Evolutionary conservation across 2,113 vertebrate species (phyloP), one percentile per base, ranked within the genome.

Genomic region (Epinephelus moara): DNA sequence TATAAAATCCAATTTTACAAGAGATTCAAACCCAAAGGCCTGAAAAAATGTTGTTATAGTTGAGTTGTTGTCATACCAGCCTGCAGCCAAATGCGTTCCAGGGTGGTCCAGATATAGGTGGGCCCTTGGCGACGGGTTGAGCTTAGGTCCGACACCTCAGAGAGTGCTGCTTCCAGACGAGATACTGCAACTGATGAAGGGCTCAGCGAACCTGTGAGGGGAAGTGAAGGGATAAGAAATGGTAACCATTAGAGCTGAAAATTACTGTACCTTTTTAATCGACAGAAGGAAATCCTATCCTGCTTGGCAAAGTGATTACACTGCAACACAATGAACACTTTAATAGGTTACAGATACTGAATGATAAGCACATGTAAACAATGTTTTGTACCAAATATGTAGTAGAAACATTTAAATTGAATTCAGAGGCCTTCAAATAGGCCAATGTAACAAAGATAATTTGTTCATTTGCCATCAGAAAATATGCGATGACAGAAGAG

Each of bases 71-170:
- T 93, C 96, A 91, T 95, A 99, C 98, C 98, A 86, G 98, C 97
- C 92, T 98, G 98, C 21, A 99, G 95, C 98, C 98, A 99, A 70
- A 99, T 99, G 92, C 96, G 96, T 81, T 98, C 97, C 79, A 99
- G 96, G 0, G 96, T 96, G 82, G 95, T 96, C 98, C 98, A 99
- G 72, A 99, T 95, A 85, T 97, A 96, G 91, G 95, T 80, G 56
- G 98, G 98, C 27, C 98, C 98, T 49, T 99, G 98, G 68, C 96
- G 97, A 72, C 96, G 96, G 18, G 93, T 62, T 0, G 95, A 97
- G 90, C 96, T 98, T 69, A 96, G 91, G 88, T 97, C 72, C 0
- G 97, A 98, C 79, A 98, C 92, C 87, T 99, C 98, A 0, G 98
- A 99, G 93, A 98, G 97, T 77, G 97, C 98, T 45, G 98, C 97